A percentile compares a stretch with the other conserved stretches of the same genome.
Evolutionary conservation across 2,113 vertebrate species (phyloP).

Genomic region (Eulemur macaco): DNA sequence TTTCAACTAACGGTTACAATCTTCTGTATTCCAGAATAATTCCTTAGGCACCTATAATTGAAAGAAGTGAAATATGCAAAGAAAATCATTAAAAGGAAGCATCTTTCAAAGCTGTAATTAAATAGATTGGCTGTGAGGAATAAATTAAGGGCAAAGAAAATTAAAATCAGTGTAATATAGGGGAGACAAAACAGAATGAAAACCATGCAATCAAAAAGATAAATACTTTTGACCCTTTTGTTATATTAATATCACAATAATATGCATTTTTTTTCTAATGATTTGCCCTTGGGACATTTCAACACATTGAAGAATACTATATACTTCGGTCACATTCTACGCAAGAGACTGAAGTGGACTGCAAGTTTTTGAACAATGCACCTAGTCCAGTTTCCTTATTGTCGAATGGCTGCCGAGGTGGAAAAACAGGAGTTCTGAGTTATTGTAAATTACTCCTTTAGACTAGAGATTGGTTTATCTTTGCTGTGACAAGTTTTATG

Average conservation of each 20-base stretch:
- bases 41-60: not conserved
- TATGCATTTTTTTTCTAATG: not conserved
- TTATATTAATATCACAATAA: not conserved
- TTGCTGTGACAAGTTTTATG: not conserved
- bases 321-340: not conserved
- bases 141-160: slow-evolving; percentile 56
- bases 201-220: not conserved
- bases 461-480: not conserved
- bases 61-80: slow-evolving; percentile 47
- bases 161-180: slow-evolving; percentile 33
- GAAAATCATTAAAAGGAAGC: slow-evolving; percentile 61
- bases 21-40: not conserved
- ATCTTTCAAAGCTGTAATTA: slow-evolving; percentile 56
- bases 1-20: not conserved
- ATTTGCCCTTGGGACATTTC: not conserved
- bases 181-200: not conserved
- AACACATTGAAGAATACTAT: not conserved
- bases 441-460: not conserved
- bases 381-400: not conserved
- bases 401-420: not conserved
- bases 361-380: not conserved
- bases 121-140: slow-evolving; percentile 36
- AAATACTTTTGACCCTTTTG: not conserved
- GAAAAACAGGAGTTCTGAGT: not conserved
- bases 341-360: not conserved